Evolutionary conservation across 2,888 invertebrate genomes (phyloP), one percentile per base, ranked within the genome.

Genomic region (Flexamia atlantica): DNA sequence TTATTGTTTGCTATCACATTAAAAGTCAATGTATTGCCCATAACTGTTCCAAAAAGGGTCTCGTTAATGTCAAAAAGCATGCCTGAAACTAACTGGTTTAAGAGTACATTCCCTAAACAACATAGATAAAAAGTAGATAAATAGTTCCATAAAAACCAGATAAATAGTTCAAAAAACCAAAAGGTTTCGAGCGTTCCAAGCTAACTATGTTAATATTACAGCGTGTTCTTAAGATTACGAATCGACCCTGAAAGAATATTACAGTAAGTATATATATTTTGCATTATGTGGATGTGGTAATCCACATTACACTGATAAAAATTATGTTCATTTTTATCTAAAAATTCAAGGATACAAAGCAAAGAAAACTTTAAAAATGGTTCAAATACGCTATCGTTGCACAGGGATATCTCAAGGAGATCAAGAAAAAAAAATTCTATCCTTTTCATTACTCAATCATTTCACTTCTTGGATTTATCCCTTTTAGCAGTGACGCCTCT

Each of bases 401-500:
- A 76, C 76, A 76, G 76, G 76, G 76, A 76, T 23, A 76, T 76
- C 76, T 76, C 46, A 28, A 76, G 50, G 76, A 76, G 76, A 76
- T 76, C 76, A 76, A 76, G 36, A 70, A 70, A 76, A 42, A 76
- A 76, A 4, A 25, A 25, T 46, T 25, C 28, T 14, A 20, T 46
- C 40, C 7, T 32, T 46, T 25, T 14, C 20, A 1, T 46, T 20
- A 25, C 25, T 28, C 30, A 25, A 46, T 28, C 30, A n/a, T 46
- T 82, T 84, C 82, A 97, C 95, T 97, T 97, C 92, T 95, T 95
- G 94, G 76, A 76, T 46, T 97, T 97, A 92, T 96, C 97, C 93
- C 97, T 97, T 92, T 97, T 97, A 91, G 97, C 96, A 90, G 97
- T 76, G 17, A 76, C 96, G 88, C 97, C 97, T 89, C 98, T 93